These are phyloP conservation scores for Phalacrocorax carbo DNA, from an alignment of 2,113 vertebrate genomes.

Conservation along the genomic window DNA sequence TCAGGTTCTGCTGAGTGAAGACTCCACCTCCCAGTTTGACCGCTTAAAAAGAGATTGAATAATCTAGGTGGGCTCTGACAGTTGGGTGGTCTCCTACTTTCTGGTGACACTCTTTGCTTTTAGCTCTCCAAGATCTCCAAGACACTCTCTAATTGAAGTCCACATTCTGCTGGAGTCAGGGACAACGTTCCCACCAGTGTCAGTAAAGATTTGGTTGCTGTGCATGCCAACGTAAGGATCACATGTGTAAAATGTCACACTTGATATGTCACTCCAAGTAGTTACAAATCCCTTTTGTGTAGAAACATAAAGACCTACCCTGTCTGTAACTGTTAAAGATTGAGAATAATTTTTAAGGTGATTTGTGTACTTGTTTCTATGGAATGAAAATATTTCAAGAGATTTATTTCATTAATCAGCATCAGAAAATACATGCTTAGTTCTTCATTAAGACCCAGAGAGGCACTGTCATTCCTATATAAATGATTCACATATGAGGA, in stretches of 20 bases:
- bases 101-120: background rate
- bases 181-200: background rate
- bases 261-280: background rate
- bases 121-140: background rate
- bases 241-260: accelerated
- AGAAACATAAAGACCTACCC: background rate
- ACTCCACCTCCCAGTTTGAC: background rate
- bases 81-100: background rate
- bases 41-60: background rate
- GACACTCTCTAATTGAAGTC: background rate
- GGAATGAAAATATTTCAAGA: background rate
- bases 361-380: background rate
- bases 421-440: background rate
- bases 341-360: background rate
- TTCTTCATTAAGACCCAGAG: background rate
- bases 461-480: background rate
- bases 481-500: background rate
- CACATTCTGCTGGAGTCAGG: background rate
- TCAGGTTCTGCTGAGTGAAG: background rate
- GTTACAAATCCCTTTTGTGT: background rate
- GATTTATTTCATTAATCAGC: background rate
- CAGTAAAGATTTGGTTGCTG: background rate
- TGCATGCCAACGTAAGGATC: accelerated
- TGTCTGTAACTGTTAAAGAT: background rate
- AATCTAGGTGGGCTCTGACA: background rate